Percentiles rank a stretch among this genome's conserved stretches.
These are phyloP conservation scores for Phenganax marumi DNA, from an alignment of 92 coral and sea anemone genomes.

Conservation along the genomic window DNA sequence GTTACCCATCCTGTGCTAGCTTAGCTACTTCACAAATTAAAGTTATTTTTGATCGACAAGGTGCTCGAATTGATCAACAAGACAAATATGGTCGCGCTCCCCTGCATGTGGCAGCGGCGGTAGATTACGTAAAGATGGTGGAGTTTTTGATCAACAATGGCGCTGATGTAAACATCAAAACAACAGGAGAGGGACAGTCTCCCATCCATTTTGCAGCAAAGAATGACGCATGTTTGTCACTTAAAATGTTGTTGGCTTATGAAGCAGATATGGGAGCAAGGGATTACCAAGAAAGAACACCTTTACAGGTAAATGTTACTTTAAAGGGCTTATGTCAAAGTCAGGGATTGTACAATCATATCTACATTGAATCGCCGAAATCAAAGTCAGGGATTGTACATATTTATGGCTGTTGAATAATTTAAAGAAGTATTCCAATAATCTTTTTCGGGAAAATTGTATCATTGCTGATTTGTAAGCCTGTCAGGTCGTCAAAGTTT, in stretches of 20 bases:
- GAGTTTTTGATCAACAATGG: slow-evolving; percentile 83
- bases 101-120: slow-evolving; percentile 91
- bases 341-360: too few relatives aligned
- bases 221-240: slow-evolving; percentile 79
- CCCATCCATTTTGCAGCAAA: slow-evolving; percentile 94
- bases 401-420: neutral
- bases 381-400: too few relatives aligned
- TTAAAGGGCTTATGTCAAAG: neutral
- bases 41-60: slow-evolving; percentile 21
- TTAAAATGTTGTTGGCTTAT: slow-evolving; percentile 80
- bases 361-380: too few relatives aligned
- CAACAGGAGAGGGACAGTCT: slow-evolving; percentile 78
- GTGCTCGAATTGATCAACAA: slow-evolving; percentile 78
- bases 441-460: neutral
- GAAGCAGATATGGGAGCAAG: slow-evolving; percentile 79
- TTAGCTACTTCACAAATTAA: too few relatives aligned
- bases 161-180: slow-evolving; percentile 81
- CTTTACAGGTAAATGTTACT: slow-evolving; percentile 66
- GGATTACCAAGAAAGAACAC: slow-evolving; percentile 85
- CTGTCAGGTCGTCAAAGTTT: too few relatives aligned
- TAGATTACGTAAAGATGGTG: slow-evolving; percentile 94
- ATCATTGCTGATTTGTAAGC: too few relatives aligned
- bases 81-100: slow-evolving; percentile 94
- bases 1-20: too few relatives aligned
- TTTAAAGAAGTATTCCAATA: neutral